Evolutionary conservation across 2,113 vertebrate species (phyloP).

Genomic region (Himantopus leucocephalus): DNA sequence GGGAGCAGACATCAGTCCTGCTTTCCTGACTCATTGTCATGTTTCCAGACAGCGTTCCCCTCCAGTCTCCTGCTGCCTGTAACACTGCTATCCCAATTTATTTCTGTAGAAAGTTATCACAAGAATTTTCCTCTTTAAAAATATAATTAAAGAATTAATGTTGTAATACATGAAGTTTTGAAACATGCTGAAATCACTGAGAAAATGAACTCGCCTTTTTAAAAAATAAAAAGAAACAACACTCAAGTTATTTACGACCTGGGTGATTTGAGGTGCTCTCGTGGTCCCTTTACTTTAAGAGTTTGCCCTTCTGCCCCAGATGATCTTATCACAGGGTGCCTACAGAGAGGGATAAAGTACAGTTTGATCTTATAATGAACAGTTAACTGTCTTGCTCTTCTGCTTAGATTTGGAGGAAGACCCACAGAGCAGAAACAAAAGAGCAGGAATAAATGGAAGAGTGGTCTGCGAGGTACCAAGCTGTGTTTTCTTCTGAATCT

Average conservation of each 20-base stretch:
- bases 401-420: background rate
- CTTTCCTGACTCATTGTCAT: slow-evolving; percentile 26
- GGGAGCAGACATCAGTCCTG: background rate
- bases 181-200: background rate
- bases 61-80: background rate
- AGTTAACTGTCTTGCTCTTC: background rate
- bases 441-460: background rate
- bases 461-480: background rate
- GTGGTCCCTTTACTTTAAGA: background rate
- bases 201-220: background rate
- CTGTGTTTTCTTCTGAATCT: background rate
- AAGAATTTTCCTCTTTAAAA: background rate
- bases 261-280: background rate
- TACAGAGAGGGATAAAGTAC: background rate
- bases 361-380: background rate
- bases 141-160: background rate
- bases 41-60: background rate
- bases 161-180: background rate
- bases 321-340: background rate
- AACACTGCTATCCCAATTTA: background rate
- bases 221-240: background rate
- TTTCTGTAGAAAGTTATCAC: background rate
- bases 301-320: background rate
- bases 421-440: background rate
- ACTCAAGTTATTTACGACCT: background rate